These are phyloP conservation scores for Pithys albifrons DNA, from an alignment of 2,113 vertebrate genomes.

Conservation along the genomic window DNA sequence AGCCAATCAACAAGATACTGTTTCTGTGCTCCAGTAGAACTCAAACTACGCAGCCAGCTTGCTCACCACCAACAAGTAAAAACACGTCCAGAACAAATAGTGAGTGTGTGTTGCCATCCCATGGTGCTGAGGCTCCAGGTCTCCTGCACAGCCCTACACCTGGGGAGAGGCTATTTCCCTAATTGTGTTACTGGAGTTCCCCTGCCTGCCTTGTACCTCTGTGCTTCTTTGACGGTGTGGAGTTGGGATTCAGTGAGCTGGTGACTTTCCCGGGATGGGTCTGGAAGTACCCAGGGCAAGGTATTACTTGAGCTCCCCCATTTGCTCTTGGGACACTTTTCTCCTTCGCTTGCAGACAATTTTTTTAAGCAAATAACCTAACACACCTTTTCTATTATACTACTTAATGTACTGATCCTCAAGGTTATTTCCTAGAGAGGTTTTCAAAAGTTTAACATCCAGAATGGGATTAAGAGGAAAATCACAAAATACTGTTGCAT, in stretches of 20 bases:
- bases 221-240: neutral
- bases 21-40: neutral
- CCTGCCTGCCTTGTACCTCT: neutral
- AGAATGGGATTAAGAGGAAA: neutral
- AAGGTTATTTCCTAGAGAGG: neutral
- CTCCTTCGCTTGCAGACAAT: neutral
- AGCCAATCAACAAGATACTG: accelerated
- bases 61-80: neutral
- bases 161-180: neutral
- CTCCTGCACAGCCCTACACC: neutral
- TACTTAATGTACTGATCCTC: neutral
- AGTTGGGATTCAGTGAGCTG: neutral
- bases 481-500: neutral
- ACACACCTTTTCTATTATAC: neutral
- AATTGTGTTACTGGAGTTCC: neutral
- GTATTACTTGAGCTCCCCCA: neutral
- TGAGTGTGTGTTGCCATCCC: neutral
- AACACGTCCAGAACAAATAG: neutral
- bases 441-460: neutral
- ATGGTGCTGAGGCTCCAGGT: neutral
- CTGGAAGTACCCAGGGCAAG: neutral
- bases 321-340: too few relatives aligned
- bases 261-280: neutral
- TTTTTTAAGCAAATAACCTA: neutral
- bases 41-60: neutral